Evolutionary conservation across 1,140 invertebrate species (phyloP), one percentile per base, ranked within the genome.

Genomic region (Danaus plexippus): DNA sequence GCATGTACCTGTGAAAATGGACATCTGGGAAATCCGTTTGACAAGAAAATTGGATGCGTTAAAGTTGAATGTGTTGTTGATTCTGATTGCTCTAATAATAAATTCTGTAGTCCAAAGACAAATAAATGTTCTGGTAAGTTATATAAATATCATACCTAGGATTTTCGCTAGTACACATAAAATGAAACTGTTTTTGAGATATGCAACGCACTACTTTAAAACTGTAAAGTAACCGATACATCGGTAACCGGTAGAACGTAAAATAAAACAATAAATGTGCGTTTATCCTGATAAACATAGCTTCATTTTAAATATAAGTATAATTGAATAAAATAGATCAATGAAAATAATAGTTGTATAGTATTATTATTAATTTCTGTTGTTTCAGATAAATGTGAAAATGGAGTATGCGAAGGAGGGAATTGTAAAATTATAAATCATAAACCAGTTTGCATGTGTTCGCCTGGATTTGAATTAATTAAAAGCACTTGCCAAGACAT

Each of bases 61-160:
- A 93, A 92, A 87, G 94, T 95, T 1, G 95, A 96, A 87, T 97
- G 95, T 77, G 83, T 93, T 1, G 89, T 89, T 8, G 90, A 94
- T 79, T 89, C 89, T 41, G 94, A 96, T 52, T 97, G 95, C 75
- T 80, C 92, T 2, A 77, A 69, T 10, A 92, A 94, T 63, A 93
- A 93, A 80, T 90, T 90, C 55, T 96, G 95, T 70, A 92, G 95
- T 71, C 66, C 73, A 8, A 88, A 91, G 64, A 90, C 87, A 11
- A 94, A 95, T 75, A 95, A 94, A 79, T 96, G 95, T 78, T 87
- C 91, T 67, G 92, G 92, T 92, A 75, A 64, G 67, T 63, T 44
- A 42, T 43, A 48, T 54, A 50, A 47, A 51, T 53, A 48, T 0
- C 2, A 32, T 32, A 32, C 2, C 4, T 32, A 32, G 7, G 22